These are phyloP conservation scores for Casuarius casuarius DNA, from an alignment of 2,113 vertebrate genomes.

Conservation along the genomic window DNA sequence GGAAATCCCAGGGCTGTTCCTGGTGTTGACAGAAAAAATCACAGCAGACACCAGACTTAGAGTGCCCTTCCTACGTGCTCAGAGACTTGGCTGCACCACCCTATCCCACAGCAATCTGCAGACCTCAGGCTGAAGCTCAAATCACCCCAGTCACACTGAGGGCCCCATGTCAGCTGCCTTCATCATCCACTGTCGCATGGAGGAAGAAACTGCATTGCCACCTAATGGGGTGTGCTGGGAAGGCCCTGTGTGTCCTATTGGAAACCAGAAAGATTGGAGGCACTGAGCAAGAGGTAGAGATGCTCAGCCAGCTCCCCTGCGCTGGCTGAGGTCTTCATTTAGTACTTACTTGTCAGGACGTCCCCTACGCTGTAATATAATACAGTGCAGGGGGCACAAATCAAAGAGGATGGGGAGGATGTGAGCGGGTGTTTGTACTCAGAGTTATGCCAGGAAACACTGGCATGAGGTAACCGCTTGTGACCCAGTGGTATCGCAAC, in stretches of 20 bases:
- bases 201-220: conserved; percentile 31
- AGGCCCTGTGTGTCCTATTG: neutral
- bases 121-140: rapidly evolving
- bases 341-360: neutral
- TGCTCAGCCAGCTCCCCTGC: neutral
- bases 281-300: neutral
- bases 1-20: neutral
- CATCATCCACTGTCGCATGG: neutral
- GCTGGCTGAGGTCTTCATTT: rapidly evolving
- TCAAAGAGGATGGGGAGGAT: neutral
- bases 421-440: rapidly evolving
- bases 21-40: rapidly evolving
- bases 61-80: rapidly evolving
- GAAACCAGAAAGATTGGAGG: neutral
- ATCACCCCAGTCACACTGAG: neutral
- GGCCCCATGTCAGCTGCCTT: rapidly evolving
- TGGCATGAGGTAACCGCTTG: rapidly evolving
- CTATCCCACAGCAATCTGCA: neutral
- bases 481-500: neutral
- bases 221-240: neutral
- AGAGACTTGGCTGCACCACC: neutral
- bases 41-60: neutral
- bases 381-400: neutral
- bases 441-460: neutral
- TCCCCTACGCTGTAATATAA: rapidly evolving